These are phyloP conservation scores for Philopotamus ludificatus DNA, from an alignment of 1,140 invertebrate genomes.

Conservation along the genomic window DNA sequence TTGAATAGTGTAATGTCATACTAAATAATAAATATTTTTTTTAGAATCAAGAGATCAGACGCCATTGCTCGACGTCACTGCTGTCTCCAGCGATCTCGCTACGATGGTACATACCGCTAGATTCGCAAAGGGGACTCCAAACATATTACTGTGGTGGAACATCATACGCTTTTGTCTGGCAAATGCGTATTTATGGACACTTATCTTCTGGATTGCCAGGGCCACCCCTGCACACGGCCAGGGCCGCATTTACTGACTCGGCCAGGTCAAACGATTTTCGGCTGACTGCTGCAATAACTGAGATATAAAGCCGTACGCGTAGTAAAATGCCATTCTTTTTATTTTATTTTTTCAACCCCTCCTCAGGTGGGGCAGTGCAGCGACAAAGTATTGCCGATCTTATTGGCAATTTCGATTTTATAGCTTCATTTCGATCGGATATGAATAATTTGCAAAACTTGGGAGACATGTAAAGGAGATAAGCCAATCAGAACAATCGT, in stretches of 20 bases:
- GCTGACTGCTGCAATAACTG: constrained; percentile 17
- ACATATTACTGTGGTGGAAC: constrained; percentile 19
- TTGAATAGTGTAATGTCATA: too few species aligned
- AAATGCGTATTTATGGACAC: constrained; percentile 28
- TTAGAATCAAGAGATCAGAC: too few species aligned
- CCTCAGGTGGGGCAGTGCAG: neutral
- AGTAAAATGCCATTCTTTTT: neutral
- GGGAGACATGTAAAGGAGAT: too few species aligned
- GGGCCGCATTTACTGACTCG: neutral
- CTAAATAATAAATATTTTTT: too few species aligned
- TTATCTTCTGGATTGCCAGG: constrained; percentile 11
- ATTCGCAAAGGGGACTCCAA: constrained; percentile 5
- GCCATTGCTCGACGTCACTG: too few species aligned
- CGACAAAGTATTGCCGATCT: too few species aligned
- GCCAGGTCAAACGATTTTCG: constrained; percentile 14
- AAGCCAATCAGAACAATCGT: too few species aligned
- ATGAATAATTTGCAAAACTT: too few species aligned
- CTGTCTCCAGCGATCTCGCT: too few species aligned
- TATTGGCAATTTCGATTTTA: too few species aligned
- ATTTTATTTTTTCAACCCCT: neutral
- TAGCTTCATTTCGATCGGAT: too few species aligned
- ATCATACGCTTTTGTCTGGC: constrained; percentile 30
- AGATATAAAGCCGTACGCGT: neutral
- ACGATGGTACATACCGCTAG: too few species aligned
- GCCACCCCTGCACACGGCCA: constrained; percentile 12